Base-by-base conservation (phyloP, 2,113 vertebrate genomes). In the Emydocephalus ijimae region DNA sequence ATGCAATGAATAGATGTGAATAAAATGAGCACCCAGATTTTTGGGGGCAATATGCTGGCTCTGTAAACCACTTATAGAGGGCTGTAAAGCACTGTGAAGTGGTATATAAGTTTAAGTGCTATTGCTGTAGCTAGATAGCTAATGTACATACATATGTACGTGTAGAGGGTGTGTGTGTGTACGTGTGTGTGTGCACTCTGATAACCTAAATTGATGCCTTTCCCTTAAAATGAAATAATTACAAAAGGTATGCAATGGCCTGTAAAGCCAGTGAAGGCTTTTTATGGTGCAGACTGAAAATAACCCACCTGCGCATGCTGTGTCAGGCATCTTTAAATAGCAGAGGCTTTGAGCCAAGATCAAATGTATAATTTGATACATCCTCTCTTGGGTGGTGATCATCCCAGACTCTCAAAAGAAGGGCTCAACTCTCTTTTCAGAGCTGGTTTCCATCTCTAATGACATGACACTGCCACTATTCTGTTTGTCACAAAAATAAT, bases 291-390 rank as follows among this genome's bases (percentile, higher is more conserved):
- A 4, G 69, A 89, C 43, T 87, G 21, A 43, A 24, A 87, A 92
- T 69, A 69, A 69, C 92, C 24, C 10, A 95, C 92, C 56, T 85
- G 85, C 21, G 48, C 39, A 55, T 90, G 93, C 43, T 94, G 52
- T 93, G 52, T 92, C 90, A 91, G 93, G 86, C 21, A 39, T 14
- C 15, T 93, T 97, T 93, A 95, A 96, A 90, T 93, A 92, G 90
- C 81, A 95, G n/a, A 96, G 92, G 11, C 88, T 3, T 43, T 92
- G 34, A 12, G 69, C 93, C 74, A 91, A 91, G 93, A 89, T 91
- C 90, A 89, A 93, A 89, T n/a, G 69, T 87, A 86, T 89, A 34
- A 85, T 23, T 61, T 55, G 45, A 85, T 69, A 91, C 57, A 64
- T 45, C 74, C 64, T 85, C 3, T 39, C 50, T 48, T 74, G 54